Evolutionary conservation across 2,888 invertebrate species (phyloP), one percentile per base, ranked within the genome.

Genomic region (Erebia ligea): DNA sequence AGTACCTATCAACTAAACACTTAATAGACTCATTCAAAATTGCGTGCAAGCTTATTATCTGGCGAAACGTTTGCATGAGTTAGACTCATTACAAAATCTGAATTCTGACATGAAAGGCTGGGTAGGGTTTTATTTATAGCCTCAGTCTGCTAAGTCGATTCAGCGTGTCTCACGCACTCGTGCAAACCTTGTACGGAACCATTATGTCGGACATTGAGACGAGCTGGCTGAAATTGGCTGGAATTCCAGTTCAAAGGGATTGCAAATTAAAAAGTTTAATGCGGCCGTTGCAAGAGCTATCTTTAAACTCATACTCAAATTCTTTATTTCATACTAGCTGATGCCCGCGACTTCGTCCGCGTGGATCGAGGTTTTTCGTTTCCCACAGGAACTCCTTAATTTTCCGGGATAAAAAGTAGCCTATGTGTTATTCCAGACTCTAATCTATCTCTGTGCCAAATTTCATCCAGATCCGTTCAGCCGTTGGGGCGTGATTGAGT

Each of bases 111-210:
- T 54, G 69, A 66, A 69, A 66, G 65, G 45, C 45, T 61, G 45
- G n/a, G 59, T 54, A 61, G 42, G 59, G 54, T 64, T 48, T 61
- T 65, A 69, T 65, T 69, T 69, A 42, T 63, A 68, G 63, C 21
- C 50, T n/a, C 1, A 40, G 50, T 50, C 50, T 52, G 34, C 40
- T 11, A 5, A n/a, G 13, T 50, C 59, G 61, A 63, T 66, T 42
- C 50, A 45, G 67, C 71, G 59, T 64, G 71, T 71, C 74, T 73
- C 77, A 73, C 69, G 72, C 73, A 72, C 71, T 76, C 70, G 67
- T 58, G 45, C 25, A 10, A 34, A 61, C 42, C 25, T 45, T 56
- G 21, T 40, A 48, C 15, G 17, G 21, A 40, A 50, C 61, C 61
- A 61, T 61, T 61, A 17, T 58, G 57, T 58, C 57, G 15, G 57